Conservation (phyloP, 2,113 vertebrate species). For the Microtus ochrogaster region DNA sequence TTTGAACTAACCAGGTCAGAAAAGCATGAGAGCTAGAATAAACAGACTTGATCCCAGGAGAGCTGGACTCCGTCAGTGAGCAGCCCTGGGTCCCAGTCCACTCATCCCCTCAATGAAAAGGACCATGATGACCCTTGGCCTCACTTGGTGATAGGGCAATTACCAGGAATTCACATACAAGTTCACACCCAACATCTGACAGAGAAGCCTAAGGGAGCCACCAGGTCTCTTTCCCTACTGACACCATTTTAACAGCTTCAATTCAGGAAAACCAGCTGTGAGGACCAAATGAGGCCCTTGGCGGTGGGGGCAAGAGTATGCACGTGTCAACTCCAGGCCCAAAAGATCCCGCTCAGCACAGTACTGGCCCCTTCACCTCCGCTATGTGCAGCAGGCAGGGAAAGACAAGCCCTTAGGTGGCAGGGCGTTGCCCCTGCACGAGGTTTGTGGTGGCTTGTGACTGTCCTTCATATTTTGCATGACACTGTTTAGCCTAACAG, state of each 20-base stretch:
- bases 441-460: background rate
- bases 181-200: background rate
- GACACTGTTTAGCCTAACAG: background rate
- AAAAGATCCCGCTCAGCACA: background rate
- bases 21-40: background rate
- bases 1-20: background rate
- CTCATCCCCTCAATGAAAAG: background rate
- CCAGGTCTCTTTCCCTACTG: background rate
- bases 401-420: background rate
- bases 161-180: background rate
- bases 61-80: background rate
- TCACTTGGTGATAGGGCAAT: background rate
- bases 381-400: fast-evolving
- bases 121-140: fast-evolving
- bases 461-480: background rate
- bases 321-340: background rate
- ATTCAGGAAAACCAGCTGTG: background rate
- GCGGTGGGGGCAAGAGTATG: background rate
- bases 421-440: fast-evolving
- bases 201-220: background rate
- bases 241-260: background rate
- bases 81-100: background rate
- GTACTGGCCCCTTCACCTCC: background rate
- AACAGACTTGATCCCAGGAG: background rate
- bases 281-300: background rate